Conservation (phyloP, 2,888 invertebrate species). For the Erannis defoliaria region DNA sequence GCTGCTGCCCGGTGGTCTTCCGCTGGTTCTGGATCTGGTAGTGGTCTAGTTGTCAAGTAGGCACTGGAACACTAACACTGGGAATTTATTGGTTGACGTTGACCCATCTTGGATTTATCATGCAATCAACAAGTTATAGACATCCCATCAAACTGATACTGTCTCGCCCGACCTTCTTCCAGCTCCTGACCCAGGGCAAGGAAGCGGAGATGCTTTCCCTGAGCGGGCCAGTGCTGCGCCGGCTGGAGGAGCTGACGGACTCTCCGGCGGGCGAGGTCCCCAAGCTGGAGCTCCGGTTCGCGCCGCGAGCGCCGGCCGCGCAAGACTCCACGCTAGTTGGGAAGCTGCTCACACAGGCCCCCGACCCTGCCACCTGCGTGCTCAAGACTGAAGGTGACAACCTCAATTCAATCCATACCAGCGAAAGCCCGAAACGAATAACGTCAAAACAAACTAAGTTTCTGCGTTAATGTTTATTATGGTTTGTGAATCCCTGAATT, state of each 20-base stretch:
- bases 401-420: background rate
- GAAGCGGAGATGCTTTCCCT: conserved; percentile 91
- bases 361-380: conserved; percentile 87
- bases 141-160: background rate
- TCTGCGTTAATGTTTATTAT: no score
- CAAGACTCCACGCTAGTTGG: conserved; percentile 69
- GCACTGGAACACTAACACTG: no score
- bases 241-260: conserved; percentile 88
- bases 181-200: conserved; percentile 88
- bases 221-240: conserved; percentile 88
- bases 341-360: conserved; percentile 87
- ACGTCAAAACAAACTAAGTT: no score
- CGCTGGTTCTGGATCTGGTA: no score
- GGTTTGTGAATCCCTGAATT: no score
- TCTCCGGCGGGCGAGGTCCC: conserved; percentile 71
- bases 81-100: no score
- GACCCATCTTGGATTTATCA: background rate
- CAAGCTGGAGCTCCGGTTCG: conserved; percentile 70
- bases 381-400: conserved; percentile 85
- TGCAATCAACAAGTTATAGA: background rate
- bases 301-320: conserved; percentile 64
- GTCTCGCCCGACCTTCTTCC: conserved; percentile 36
- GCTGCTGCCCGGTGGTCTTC: no score
- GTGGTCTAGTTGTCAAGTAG: no score
- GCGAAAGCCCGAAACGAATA: background rate